Percentiles rank a stretch among this genome's conserved stretches.
Evolutionary conservation across 2,113 vertebrate genomes (phyloP).

Genomic region (Silurus asotus): DNA sequence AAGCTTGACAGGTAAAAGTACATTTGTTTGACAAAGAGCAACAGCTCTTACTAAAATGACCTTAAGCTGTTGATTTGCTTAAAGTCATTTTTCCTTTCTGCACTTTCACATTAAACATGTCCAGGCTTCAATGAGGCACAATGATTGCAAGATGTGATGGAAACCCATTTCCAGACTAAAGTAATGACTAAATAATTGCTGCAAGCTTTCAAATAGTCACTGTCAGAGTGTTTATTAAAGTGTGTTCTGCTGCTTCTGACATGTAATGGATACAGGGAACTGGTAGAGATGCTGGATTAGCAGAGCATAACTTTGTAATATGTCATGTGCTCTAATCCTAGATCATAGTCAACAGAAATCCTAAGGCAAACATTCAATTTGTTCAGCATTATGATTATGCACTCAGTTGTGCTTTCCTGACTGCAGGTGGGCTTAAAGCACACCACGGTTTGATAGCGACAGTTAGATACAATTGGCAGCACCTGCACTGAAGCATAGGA

Average conservation of each 20-base stretch:
- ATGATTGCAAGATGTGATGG: neutral
- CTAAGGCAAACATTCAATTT: conserved; percentile 31
- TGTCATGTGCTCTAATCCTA: conserved; percentile 18
- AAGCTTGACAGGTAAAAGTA: conserved; percentile 39
- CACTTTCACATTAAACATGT: conserved; percentile 17
- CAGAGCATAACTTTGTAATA: conserved; percentile 17
- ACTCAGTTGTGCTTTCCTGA: conserved; percentile 34
- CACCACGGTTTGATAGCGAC: conserved; percentile 44
- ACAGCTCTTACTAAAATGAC: conserved; percentile 34
- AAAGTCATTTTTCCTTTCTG: conserved; percentile 19
- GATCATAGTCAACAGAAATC: conserved; percentile 28
- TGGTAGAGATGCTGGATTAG: neutral
- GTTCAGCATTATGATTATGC: conserved; percentile 29
- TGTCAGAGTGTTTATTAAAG: conserved; percentile 6
- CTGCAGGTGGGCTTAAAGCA: conserved; percentile 41
- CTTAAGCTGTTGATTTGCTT: conserved; percentile 38
- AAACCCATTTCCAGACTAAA: neutral
- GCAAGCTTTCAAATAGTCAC: neutral
- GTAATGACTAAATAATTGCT: conserved; percentile 6
- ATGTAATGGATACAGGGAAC: neutral
- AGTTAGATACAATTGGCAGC: conserved; percentile 49
- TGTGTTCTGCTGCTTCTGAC: neutral
- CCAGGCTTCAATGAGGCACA: conserved; percentile 3
- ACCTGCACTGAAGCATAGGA: conserved; percentile 50
- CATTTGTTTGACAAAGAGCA: conserved; percentile 46